Base-by-base conservation (phyloP, 2,888 invertebrate species). In the Heteropelma amictum region DNA sequence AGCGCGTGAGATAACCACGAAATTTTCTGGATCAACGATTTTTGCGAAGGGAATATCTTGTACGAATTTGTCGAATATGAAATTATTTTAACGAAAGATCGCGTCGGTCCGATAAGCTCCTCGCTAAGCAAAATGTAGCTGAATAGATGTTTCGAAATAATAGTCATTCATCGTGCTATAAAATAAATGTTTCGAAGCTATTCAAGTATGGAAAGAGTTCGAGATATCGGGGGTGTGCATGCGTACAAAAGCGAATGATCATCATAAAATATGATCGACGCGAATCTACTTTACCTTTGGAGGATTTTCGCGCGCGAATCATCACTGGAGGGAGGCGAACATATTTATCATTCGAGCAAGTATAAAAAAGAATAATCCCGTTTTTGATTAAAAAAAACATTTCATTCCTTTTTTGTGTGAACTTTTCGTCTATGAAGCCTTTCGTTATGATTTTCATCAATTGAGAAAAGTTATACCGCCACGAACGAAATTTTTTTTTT, bases 161-260 rank as follows among this genome's bases (percentile, higher is more conserved):
- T 65, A 28, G 53, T 23, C 12, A 35, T 71, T 54, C 61, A n/a
- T 45, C 73, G n/a, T 17, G 51, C 38, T 49, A 49, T 17, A 8
- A 61, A 60, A 56, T 21, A 51, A 63, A 33, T 61, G 70, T 68
- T 72, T 74, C 75, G 58, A 42, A 73, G 53, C 30, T 54, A 79
- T 77, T 63, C 68, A 70, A 67, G 56, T 75, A 61, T 75, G 67
- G 49, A 79, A 17, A 58, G 6, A 40, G 23, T 17, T 33, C 21
- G 30, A 40, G 28, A 45, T 51, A 49, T 28, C 10, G 23, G 1
- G 23, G n/a, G n/a, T n/a, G n/a, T n/a, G n/a, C n/a, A n/a, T n/a
- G n/a, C n/a, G n/a, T n/a, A n/a, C n/a, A 21, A 5, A 49, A 23
- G 10, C 6, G 4, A 12, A 7, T 1, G 14, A 26, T 28, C n/a